phyloP scores from a whole-genome alignment of 2,113 vertebrate genomes.

The Empidonax traillii region DNA sequence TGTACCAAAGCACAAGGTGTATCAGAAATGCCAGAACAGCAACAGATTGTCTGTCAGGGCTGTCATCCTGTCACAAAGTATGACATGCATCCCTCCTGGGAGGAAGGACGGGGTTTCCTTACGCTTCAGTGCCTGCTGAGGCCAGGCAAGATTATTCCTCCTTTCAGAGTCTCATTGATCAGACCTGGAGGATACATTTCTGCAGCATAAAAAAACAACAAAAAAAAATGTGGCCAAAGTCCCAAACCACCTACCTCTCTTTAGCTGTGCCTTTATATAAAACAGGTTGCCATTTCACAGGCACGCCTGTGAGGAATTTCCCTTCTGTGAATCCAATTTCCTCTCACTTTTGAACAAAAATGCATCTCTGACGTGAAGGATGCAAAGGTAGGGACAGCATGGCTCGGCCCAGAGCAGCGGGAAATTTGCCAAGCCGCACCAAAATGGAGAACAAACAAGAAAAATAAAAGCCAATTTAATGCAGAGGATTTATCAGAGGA shows the following conservation, averaged over 20 bases:
- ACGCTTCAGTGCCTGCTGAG: neutral
- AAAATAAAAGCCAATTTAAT: slow-evolving; percentile 36
- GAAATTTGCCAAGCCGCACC: neutral
- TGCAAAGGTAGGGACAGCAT: neutral
- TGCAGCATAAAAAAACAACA: neutral
- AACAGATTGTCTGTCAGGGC: neutral
- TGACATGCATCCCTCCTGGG: neutral
- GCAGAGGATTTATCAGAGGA: neutral
- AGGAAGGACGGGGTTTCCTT: neutral
- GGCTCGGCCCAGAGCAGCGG: neutral
- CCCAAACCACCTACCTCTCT: neutral
- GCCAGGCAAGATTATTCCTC: neutral
- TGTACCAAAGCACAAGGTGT: neutral
- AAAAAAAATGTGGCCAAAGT: neutral
- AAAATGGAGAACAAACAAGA: neutral
- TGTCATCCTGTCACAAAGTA: slow-evolving; percentile 14
- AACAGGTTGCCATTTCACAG: neutral
- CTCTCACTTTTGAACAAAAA: slow-evolving; percentile 4
- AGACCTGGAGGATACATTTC: neutral
- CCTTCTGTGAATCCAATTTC: slow-evolving; percentile 1
- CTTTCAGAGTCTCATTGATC: neutral
- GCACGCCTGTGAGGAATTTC: neutral
- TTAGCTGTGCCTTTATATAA: neutral
- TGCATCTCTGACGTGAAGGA: neutral
- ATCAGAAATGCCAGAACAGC: neutral